Base-by-base conservation (phyloP, 2,113 vertebrate genomes). In the Megatriorchis doriae region DNA sequence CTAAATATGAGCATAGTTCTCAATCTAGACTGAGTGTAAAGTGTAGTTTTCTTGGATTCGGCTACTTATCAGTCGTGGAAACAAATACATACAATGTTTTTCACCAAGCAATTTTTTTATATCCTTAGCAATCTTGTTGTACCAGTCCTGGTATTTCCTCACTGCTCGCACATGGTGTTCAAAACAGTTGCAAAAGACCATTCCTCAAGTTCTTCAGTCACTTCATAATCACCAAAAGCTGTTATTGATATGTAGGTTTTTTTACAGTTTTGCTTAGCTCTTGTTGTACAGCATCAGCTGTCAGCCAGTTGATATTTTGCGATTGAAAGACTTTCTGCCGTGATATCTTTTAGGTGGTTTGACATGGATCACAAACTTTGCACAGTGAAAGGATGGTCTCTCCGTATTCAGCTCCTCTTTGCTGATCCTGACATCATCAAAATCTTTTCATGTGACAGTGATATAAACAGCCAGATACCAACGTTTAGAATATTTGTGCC, bases 161-260 rank as follows among this genome's bases (percentile, higher is more conserved):
- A 1, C 19, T 66, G 53, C 45, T 93, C 4, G 0, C 50, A 32
- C 6, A 1, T 19, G 36, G 15, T 81, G 23, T 73, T 61, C 58
- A 32, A 56, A 91, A 40, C 36, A 40, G 43, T 78, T 91, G 56
- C 70, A 59, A 27, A 25, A 50, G 29, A 40, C 67, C 63, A 6
- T 82, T 43, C 36, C 56, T 48, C 62, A 82, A 53, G 40, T 40
- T 13, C 36, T 83, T 56, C 0, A 61, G 21, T 70, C 31, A n/a
- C 45, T 83, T 88, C 58, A 23, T 36, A 47, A 27, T 63, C 79
- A 43, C 48, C 53, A 43, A 56, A 61, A 43, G 0, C 23, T 79
- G 25, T 16, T 75, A 13, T 1, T 50, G 26, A 10, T 31, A 9
- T 0, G 0, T 11, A 12, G 42, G 20, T 9, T 84, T 63, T 63